A percentile compares a stretch with the other conserved stretches of the same genome.
These are phyloP conservation scores for Coregonus ussuriensis DNA, from an alignment of 2,797 vertebrate species.

Conservation along the genomic window DNA sequence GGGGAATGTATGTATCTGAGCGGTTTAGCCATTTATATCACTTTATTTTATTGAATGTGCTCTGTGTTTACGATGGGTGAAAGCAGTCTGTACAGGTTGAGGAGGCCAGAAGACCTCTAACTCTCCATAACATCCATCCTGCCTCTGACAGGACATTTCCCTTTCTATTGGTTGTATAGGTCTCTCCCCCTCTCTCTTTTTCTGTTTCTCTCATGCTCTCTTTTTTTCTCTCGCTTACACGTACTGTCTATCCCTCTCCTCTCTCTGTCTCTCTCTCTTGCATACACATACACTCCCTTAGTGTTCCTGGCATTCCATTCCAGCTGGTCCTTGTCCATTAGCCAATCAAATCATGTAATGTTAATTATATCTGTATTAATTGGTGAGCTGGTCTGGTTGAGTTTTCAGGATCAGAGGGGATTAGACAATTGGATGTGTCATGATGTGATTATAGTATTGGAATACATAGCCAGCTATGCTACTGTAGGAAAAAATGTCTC, in stretches of 20 bases:
- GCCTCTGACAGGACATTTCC: not conserved
- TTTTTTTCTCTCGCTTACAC: not conserved
- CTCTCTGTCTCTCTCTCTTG: not conserved
- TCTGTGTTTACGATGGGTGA: constrained; percentile 25
- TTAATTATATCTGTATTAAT: constrained; percentile 32
- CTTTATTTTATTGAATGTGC: constrained; percentile 41
- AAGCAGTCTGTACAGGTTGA: not conserved
- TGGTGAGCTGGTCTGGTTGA: constrained; percentile 21
- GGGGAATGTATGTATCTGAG: constrained; percentile 38
- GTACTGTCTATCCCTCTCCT: not conserved
- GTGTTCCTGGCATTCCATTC: constrained; percentile 20
- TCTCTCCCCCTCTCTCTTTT: not conserved
- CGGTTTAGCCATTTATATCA: not conserved
- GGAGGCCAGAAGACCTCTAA: constrained; percentile 34
- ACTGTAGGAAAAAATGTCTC: too few relatives aligned
- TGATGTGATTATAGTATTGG: not conserved
- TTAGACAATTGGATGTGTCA: not conserved
- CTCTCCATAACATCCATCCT: constrained; percentile 6
- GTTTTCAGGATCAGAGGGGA: not conserved
- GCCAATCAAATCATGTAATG: constrained; percentile 33
- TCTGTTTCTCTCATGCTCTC: not conserved
- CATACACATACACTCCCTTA: not conserved
- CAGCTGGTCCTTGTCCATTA: constrained; percentile 29
- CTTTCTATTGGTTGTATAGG: not conserved
- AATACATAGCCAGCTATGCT: not conserved